Base-by-base conservation (phyloP, 2,888 invertebrate species). In the Dioctria rufipes region DNA sequence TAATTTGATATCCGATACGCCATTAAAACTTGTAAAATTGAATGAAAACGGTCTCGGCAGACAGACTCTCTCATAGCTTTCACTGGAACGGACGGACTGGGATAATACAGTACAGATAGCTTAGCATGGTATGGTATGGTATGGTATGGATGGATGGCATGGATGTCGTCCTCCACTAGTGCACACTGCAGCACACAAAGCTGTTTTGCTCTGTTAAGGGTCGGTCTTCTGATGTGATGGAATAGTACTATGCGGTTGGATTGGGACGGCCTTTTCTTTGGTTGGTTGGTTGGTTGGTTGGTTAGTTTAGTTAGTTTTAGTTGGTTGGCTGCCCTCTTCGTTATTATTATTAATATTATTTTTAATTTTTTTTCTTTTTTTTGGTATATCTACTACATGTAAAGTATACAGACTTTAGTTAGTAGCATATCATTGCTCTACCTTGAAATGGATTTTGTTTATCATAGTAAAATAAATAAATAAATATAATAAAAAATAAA, bases 1-100 rank as follows among this genome's bases (percentile, higher is more conserved):
- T 63, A 85, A 85, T 83, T 84, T 84, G 85, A 85, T 85, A 84
- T 83, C 84, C 83, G 84, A 84, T 85, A 85, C 84, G 85, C 85
- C 85, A 85, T 85, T 85, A 85, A 84, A 84, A 84, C 84, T 84
- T 83, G 84, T 84, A 84, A 84, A 84, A 83, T 84, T 84, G 84
- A 84, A 84, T 84, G 84, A 84, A 84, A 82, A 80, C 80, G 83
- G 80, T 82, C 78, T 67, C 71, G 67, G 79, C 60, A 43, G 67
- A 65, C 67, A 25, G 25, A 25, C 25, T 25, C 25, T 67, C 46
- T 11, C 58, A 49, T 37, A 78, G 78, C 78, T 78, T 66, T 78
- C 65, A 66, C 78, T 78, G 40, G 65, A 25, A 25, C 25, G 25
- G 25, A 25, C 25, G 25, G 25, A 25, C 25, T 25, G 25, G 25